phyloP scores from a whole-genome alignment of 2,797 vertebrate genomes.

The Botia almorhae region DNA sequence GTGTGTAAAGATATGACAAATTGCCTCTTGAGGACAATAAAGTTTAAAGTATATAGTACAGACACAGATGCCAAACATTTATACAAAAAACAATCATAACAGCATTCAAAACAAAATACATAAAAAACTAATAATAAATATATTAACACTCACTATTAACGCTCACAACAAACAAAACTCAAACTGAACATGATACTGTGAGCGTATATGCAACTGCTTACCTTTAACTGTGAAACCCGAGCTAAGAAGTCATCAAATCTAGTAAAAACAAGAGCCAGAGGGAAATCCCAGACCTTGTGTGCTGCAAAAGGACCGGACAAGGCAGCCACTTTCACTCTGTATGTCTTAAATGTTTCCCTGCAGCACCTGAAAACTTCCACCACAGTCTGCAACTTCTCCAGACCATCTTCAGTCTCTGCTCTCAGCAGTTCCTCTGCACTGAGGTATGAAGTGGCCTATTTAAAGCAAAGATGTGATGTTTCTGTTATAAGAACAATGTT shows the following conservation, averaged over 20 bases:
- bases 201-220: constrained; percentile 61
- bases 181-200: neutral
- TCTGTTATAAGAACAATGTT: constrained; percentile 1
- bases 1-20: no score
- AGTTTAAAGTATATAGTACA: no score
- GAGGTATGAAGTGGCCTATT: constrained; percentile 68
- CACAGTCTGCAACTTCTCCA: constrained; percentile 77
- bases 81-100: no score
- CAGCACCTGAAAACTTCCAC: constrained; percentile 74
- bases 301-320: constrained; percentile 45
- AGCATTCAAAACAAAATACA: no score
- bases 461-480: neutral
- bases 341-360: constrained; percentile 76
- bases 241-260: constrained; percentile 79
- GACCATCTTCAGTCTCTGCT: constrained; percentile 79
- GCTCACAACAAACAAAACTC: neutral
- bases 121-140: no score
- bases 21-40: no score
- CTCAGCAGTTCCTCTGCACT: constrained; percentile 77
- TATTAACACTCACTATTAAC: neutral
- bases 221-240: constrained; percentile 79
- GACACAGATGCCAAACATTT: no score
- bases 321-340: constrained; percentile 72
- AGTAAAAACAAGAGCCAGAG: constrained; percentile 78
- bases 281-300: constrained; percentile 83